phyloP scores from a whole-genome alignment of 92 coral and sea anemone genomes.

The Porites cylindrica region DNA sequence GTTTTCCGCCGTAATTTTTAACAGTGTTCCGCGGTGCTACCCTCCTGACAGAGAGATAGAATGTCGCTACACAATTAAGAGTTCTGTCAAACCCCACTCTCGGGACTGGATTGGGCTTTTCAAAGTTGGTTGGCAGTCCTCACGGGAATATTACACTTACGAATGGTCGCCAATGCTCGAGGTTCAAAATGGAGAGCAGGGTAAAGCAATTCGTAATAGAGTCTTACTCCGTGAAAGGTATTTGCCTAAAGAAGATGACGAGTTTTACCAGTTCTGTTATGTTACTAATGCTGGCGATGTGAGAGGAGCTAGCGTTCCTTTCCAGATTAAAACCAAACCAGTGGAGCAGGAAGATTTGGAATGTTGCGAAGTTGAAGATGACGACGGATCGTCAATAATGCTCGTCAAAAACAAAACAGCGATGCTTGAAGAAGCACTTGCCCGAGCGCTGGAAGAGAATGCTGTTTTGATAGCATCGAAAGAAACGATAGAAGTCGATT shows the following conservation, averaged over 20 bases:
- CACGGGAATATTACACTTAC: slow-evolving; percentile 89
- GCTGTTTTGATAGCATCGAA: slow-evolving; percentile 82
- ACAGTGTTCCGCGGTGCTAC: slow-evolving; percentile 85
- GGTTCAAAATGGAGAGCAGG: slow-evolving; percentile 61
- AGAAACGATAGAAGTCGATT: slow-evolving; percentile 72
- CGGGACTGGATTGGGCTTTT: slow-evolving; percentile 98
- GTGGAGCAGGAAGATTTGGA: slow-evolving; percentile 74
- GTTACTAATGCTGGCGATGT: slow-evolving; percentile 86
- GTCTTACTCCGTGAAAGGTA: slow-evolving; percentile 81
- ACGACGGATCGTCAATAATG: slow-evolving; percentile 82
- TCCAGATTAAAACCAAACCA: slow-evolving; percentile 88
- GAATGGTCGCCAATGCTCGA: slow-evolving; percentile 89
- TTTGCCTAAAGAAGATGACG: slow-evolving; percentile 89
- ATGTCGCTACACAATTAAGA: slow-evolving; percentile 91
- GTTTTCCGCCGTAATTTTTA: slow-evolving; percentile 95
- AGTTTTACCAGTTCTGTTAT: slow-evolving; percentile 98
- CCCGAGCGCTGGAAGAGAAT: slow-evolving; percentile 87
- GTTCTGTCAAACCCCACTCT: slow-evolving; percentile 83
- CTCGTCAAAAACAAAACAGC: slow-evolving; percentile 91
- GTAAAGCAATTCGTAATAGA: slow-evolving; percentile 68
- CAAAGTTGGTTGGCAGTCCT: slow-evolving; percentile 98
- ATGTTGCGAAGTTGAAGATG: slow-evolving; percentile 95
- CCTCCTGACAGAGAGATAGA: slow-evolving; percentile 90
- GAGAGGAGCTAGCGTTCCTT: slow-evolving; percentile 98
- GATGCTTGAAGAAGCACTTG: slow-evolving; percentile 90